Base-by-base conservation (phyloP, 2,797 vertebrate genomes). In the Danio albolineatus region DNA sequence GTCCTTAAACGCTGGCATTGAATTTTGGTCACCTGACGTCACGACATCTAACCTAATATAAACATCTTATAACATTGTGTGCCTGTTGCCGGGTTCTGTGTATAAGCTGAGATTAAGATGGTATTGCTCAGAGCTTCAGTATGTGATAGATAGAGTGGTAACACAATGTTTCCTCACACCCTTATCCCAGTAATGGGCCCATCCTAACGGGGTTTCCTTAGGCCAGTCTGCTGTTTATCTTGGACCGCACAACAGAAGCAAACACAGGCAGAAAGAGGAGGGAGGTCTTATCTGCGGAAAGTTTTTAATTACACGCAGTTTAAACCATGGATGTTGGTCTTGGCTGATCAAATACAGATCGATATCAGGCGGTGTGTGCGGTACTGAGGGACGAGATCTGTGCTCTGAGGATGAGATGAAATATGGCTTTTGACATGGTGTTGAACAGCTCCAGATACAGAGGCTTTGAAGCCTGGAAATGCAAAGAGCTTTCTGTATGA, bases 211-310 rank as follows among this genome's bases (percentile, higher is more conserved):
- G 72, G 62, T 85, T 78, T 84, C 62, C 82, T 75, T 41, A 70
- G 54, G 70, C 64, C 51, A 1, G 16, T 83, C 59, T 60, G 17
- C 70, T 81, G 84, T 87, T 91, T 85, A 87, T 88, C 81, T 48
- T 84, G 79, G 89, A 54, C 78, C 76, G 78, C 87, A 84, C 85
- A 89, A 86, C 79, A 85, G 86, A 88, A 88, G 86, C 83, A 88
- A 89, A 88, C 82, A 84, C 44, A 66, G 46, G 66, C 59, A 79
- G 73, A 79, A 84, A 83, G 88, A 56, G 41, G 69, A 81, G 51
- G 4, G 54, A 74, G 76, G 69, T 73, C 9, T 84, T 88, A 91
- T 88, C 84, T 80, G 77, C 62, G 80, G 86, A 87, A 87, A 16
- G 84, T 85, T 86, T 80, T 89, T 78, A 46, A 83, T 85, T 89